Percentiles rank a stretch among this genome's conserved stretches.
Evolutionary conservation across 2,888 invertebrate species (phyloP).

Genomic region (Coenonympha arcania): DNA sequence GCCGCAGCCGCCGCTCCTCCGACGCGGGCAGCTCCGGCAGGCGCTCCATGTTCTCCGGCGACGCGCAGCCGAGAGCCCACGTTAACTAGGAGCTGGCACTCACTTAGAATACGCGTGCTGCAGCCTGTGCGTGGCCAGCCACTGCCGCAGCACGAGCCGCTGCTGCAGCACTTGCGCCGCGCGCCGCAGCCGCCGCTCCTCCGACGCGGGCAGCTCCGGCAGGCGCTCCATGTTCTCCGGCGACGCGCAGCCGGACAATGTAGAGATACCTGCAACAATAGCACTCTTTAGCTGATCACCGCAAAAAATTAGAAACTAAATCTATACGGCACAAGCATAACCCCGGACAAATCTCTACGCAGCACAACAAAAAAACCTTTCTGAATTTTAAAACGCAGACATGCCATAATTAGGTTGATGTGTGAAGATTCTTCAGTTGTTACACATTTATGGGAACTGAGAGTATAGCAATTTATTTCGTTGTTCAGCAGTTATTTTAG

Average conservation of each 20-base stretch:
- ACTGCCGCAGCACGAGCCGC: constrained; percentile 87
- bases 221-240: constrained; percentile 80
- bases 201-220: constrained; percentile 87
- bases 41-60: constrained; percentile 80
- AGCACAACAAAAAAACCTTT: no score
- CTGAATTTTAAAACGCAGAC: no score
- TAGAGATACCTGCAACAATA: constrained; percentile 81
- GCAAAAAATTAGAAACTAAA: no score
- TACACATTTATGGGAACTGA: no score
- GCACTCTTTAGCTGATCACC: background rate
- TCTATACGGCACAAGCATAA: no score
- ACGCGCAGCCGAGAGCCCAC: constrained; percentile 85
- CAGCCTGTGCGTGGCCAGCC: constrained; percentile 83
- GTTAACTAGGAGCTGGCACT: constrained; percentile 24
- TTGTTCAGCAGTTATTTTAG: no score
- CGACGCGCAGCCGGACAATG: constrained; percentile 85
- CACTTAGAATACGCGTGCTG: constrained; percentile 83
- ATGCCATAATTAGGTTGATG: no score
- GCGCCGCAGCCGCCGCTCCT: constrained; percentile 86
- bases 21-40: constrained; percentile 87
- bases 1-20: constrained; percentile 86
- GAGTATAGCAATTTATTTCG: no score
- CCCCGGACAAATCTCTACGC: no score
- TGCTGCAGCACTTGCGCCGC: constrained; percentile 88
- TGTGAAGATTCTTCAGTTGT: no score